phyloP scores from a whole-genome alignment of 2,797 vertebrate genomes.

The Clarias platycephalus region DNA sequence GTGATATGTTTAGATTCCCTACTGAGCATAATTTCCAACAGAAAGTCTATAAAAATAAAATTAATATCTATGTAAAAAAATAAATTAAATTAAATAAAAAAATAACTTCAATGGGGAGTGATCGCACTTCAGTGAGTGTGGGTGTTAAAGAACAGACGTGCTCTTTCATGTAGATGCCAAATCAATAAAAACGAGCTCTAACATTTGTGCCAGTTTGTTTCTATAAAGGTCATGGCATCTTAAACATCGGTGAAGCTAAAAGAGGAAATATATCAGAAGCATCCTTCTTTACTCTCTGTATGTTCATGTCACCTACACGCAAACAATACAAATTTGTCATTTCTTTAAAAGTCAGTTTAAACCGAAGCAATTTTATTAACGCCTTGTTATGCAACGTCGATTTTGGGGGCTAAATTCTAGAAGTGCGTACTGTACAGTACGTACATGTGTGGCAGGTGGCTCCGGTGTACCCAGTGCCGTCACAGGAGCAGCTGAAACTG shows the following conservation, averaged over 20 bases:
- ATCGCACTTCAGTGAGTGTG: neutral
- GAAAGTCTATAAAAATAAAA: neutral
- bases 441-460: conserved; percentile 97
- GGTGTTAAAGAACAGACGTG: neutral
- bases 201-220: neutral
- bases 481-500: conserved; percentile 90
- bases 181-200: conserved; percentile 12
- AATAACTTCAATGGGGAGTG: neutral
- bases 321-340: neutral
- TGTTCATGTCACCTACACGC: neutral
- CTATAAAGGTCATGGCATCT: neutral
- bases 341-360: neutral
- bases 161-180: conserved; percentile 2
- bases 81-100: neutral
- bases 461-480: conserved; percentile 77
- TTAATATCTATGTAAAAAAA: neutral
- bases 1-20: neutral
- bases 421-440: conserved; percentile 64
- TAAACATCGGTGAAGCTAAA: neutral
- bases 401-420: neutral
- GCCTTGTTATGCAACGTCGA: neutral
- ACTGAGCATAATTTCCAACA: neutral
- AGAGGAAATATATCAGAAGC: neutral
- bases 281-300: neutral
- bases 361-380: neutral